These are phyloP conservation scores for Porites evermanni DNA, from an alignment of 92 coral and sea anemone genomes.

Conservation along the genomic window DNA sequence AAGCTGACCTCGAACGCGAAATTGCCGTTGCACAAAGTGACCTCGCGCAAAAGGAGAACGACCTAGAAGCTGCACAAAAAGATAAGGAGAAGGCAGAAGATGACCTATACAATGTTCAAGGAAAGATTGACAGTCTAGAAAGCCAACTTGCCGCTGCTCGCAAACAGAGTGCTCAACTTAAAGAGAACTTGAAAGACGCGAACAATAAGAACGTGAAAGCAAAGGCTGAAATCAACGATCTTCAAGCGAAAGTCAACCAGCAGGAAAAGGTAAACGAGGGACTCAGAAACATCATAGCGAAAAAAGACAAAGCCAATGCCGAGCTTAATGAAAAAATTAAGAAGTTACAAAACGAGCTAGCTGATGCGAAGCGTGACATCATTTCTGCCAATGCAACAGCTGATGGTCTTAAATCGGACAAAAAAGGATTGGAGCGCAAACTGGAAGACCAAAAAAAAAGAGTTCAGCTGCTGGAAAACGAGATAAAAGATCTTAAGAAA, in stretches of 20 bases:
- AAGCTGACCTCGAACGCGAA: constrained; percentile 77
- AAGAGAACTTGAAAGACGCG: constrained; percentile 85
- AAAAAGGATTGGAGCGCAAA: constrained; percentile 83
- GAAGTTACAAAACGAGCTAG: constrained; percentile 76
- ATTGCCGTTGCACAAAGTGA: constrained; percentile 76
- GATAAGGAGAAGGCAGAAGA: constrained; percentile 90
- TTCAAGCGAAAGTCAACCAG: constrained; percentile 72
- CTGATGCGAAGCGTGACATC: constrained; percentile 74
- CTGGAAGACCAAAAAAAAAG: constrained; percentile 64
- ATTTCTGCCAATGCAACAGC: constrained; percentile 76
- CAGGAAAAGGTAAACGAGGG: constrained; percentile 77
- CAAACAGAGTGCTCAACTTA: constrained; percentile 83
- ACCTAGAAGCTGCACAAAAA: constrained; percentile 72
- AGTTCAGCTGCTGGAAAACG: constrained; percentile 65
- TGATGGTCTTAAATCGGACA: constrained; percentile 75
- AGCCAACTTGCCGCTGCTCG: constrained; percentile 81
- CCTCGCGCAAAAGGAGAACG: constrained; percentile 80
- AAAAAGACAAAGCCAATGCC: constrained; percentile 78
- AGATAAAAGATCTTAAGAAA: constrained; percentile 81
- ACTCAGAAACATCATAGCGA: constrained; percentile 69
- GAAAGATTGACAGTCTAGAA: constrained; percentile 78
- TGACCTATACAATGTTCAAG: constrained; percentile 76
- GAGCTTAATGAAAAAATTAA: constrained; percentile 83
- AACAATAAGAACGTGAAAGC: constrained; percentile 77
- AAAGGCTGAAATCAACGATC: constrained; percentile 69